Base-by-base conservation (phyloP, 2,888 invertebrate genomes). In the Chrysomela aeneicollis region DNA sequence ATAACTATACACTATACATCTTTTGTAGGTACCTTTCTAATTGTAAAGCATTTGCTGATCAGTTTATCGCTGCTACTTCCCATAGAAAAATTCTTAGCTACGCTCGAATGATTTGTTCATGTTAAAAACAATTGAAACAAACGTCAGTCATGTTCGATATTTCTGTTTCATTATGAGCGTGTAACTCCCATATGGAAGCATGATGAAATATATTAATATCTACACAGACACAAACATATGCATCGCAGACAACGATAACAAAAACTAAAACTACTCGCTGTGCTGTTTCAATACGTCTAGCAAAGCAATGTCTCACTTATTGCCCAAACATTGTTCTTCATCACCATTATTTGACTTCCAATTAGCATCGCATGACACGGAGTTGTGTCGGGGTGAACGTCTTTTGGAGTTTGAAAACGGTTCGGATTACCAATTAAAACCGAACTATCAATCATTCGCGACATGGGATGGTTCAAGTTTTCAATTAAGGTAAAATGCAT, bases 401-500 rank as follows among this genome's bases (percentile, higher is more conserved):
- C 42, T 15, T 42, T 15, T 12, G 42, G 8, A 35, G 15, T 42
- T 42, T 15, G 15, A 42, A 42, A 42, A 42, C 42, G 6, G 42
- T 42, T 42, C 4, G 42, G n/a, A 42, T 42, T 42, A 42, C 42
- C 42, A 42, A 42, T 42, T 42, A 42, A 42, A 15, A 42, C 42
- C 4, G n/a, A 42, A 42, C 15, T 42, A 42, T 42, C 15, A 8
- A 42, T 42, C 42, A 42, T 42, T 42, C 12, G 15, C 42, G 42
- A 42, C 4, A 42, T 42, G 42, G 42, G 15, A 55, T 53, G 47
- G 58, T 59, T 63, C 59, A 53, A 59, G 30, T 63, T 63, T 59
- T 63, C 63, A 63, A 59, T 63, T 59, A 59, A 59, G 53, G 59
- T 47, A 21, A 58, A n/a, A 57, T 46, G 59, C 50, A 53, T 60